phyloP scores from a whole-genome alignment of 2,797 vertebrate genomes.

The Natrix natrix region DNA sequence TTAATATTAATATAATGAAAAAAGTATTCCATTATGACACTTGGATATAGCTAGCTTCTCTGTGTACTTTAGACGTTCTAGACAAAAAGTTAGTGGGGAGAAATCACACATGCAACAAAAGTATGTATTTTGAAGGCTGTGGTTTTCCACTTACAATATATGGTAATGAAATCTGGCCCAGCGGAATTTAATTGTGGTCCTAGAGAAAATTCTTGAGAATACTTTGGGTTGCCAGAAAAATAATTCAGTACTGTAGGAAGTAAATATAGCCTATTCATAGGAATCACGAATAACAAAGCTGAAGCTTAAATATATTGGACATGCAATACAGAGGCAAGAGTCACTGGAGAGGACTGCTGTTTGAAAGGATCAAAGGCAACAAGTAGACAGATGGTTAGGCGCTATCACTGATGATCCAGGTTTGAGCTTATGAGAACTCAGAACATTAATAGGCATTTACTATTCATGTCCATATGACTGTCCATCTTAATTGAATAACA shows the following conservation, averaged over 20 bases:
- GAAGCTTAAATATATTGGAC: neutral
- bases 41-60: slow-evolving; percentile 62
- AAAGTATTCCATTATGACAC: slow-evolving; percentile 62
- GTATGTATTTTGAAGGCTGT: neutral
- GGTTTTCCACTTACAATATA: neutral
- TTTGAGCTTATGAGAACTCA: neutral
- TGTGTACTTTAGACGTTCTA: slow-evolving; percentile 37
- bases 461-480: neutral
- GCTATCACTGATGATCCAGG: neutral
- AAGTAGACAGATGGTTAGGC: neutral
- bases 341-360: neutral
- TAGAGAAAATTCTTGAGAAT: neutral
- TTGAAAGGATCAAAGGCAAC: neutral
- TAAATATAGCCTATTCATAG: neutral
- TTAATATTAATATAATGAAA: slow-evolving; percentile 58
- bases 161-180: neutral
- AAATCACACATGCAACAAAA: neutral
- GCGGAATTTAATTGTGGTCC: neutral
- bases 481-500: neutral
- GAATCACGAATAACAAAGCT: neutral
- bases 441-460: neutral
- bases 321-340: neutral
- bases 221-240: neutral
- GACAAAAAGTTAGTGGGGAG: neutral
- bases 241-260: neutral